A percentile compares a stretch with the other conserved stretches of the same genome.
Conservation (phyloP, 2,888 invertebrate genomes). For the Lasioglossum leucozonium region DNA sequence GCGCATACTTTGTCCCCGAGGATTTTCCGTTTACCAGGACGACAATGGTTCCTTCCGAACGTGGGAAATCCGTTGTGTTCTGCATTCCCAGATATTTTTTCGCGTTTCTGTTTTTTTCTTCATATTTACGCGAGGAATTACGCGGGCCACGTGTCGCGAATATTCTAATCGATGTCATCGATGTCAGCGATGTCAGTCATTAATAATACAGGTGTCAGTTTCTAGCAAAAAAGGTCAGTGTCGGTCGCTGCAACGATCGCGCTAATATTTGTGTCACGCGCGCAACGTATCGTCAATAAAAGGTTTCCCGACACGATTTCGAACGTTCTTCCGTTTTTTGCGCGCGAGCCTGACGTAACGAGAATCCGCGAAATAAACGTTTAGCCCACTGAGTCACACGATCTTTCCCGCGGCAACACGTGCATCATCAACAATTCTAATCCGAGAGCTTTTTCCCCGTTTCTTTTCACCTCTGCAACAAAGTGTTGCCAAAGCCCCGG, state of each 20-base stretch:
- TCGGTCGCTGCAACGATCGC: not conserved
- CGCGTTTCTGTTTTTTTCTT: not conserved
- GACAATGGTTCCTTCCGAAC: not conserved
- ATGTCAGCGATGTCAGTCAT: slow-evolving; percentile 20
- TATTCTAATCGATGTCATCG: slow-evolving; percentile 23
- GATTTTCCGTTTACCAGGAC: not conserved
- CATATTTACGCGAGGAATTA: not conserved
- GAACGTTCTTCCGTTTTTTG: not conserved
- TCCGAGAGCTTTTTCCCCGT: not conserved
- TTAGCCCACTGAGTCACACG: not conserved
- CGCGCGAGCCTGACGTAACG: not conserved
- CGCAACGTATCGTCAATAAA: not conserved
- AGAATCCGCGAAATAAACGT: not conserved
- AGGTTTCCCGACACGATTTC: not conserved
- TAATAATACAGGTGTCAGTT: not conserved
- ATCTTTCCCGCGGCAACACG: not conserved
- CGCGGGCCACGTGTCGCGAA: slow-evolving; percentile 11
- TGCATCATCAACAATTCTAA: not conserved
- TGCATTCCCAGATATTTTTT: not conserved
- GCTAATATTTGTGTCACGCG: not conserved
- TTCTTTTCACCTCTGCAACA: not conserved
- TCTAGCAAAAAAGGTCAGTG: slow-evolving; percentile 14
- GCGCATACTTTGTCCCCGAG: not conserved
- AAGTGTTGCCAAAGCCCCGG: not conserved
- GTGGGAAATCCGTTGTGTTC: not conserved